These are phyloP conservation scores for Acipenser oxyrinchus DNA, from an alignment of 2,797 vertebrate genomes.

Conservation along the genomic window DNA sequence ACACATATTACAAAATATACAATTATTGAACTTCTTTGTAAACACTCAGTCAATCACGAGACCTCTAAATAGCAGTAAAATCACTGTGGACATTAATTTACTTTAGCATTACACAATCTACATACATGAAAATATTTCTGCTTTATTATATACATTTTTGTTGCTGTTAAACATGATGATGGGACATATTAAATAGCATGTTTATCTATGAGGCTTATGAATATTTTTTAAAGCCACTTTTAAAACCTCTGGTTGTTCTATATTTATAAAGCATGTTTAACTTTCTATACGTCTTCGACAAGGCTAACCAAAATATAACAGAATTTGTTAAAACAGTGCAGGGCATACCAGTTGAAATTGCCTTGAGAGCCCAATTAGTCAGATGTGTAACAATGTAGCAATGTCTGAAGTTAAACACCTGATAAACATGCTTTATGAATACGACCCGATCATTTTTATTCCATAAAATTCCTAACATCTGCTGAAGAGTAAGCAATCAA, in stretches of 20 bases:
- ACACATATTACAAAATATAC: constrained; percentile 83
- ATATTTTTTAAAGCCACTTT: not conserved
- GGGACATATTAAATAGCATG: constrained; percentile 49
- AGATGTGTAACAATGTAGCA: too few relatives aligned
- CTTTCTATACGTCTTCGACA: constrained; percentile 41
- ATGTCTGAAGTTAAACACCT: too few relatives aligned
- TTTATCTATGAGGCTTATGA: constrained; percentile 58
- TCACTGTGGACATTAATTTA: constrained; percentile 73
- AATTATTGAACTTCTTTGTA: constrained; percentile 71
- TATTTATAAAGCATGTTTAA: constrained; percentile 52
- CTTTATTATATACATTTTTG: constrained; percentile 46
- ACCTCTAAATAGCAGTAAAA: constrained; percentile 69
- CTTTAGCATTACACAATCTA: constrained; percentile 62
- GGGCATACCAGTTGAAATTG: too few relatives aligned
- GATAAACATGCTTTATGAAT: too few relatives aligned
- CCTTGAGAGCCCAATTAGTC: too few relatives aligned
- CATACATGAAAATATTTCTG: constrained; percentile 55
- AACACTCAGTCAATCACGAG: constrained; percentile 66
- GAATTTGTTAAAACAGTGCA: too few relatives aligned
- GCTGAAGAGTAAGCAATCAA: constrained; percentile 49
- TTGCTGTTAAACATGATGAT: too few relatives aligned
- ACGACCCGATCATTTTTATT: too few relatives aligned
- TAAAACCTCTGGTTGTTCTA: not conserved
- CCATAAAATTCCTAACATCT: constrained; percentile 36
- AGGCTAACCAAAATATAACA: too few relatives aligned